Percentiles rank a stretch among this genome's conserved stretches.
Conservation (phyloP, 2,797 vertebrate species). For the Aphelocoma californica region DNA sequence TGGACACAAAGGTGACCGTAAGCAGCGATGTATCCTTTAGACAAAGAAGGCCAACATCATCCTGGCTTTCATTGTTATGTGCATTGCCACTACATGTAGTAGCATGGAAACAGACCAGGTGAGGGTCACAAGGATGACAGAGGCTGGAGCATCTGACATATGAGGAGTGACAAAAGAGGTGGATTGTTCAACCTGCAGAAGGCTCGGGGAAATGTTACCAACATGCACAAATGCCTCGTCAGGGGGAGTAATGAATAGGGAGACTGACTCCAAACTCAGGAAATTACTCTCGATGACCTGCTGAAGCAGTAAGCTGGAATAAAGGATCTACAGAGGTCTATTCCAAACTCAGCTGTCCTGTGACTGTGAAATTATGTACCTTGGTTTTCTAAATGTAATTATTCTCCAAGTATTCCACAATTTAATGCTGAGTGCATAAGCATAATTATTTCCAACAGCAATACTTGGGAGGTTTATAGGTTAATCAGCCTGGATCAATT, state of each 20-base stretch:
- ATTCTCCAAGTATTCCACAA: not conserved
- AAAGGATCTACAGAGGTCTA: not conserved
- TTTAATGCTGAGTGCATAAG: not conserved
- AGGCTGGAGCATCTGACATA: not conserved
- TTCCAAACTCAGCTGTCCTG: not conserved
- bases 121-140: not conserved
- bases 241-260: not conserved
- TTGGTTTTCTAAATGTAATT: not conserved
- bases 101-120: not conserved
- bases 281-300: not conserved
- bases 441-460: not conserved
- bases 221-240: not conserved
- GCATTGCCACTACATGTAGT: not conserved
- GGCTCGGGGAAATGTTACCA: not conserved
- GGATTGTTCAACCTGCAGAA: not conserved
- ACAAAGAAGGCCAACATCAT: not conserved
- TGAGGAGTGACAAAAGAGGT: not conserved
- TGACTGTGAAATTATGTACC: not conserved
- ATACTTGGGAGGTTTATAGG: not conserved
- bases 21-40: not conserved
- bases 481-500: not conserved
- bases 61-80: not conserved
- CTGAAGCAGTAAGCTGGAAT: not conserved
- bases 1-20: not conserved
- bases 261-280: not conserved